phyloP scores from a whole-genome alignment of 2,888 invertebrate genomes.

The Mystacides longicornis region DNA sequence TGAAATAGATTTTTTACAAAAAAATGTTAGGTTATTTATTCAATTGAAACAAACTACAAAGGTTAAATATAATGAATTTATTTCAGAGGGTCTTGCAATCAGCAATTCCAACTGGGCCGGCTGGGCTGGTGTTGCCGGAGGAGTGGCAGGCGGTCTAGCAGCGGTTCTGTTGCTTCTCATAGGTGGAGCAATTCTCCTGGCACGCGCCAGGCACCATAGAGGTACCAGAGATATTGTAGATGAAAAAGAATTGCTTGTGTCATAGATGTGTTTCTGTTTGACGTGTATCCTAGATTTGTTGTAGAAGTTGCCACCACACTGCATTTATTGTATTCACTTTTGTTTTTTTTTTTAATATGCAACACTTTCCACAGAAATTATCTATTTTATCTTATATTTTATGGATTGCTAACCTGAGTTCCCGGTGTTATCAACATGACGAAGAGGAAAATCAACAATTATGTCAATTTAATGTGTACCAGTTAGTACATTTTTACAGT shows the following conservation, averaged over 20 bases:
- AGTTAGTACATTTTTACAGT: too few relatives aligned
- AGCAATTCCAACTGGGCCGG: slow-evolving; percentile 28
- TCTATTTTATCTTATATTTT: too few relatives aligned
- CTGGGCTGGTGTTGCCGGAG: slow-evolving; percentile 36
- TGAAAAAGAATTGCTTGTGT: slow-evolving; percentile 20
- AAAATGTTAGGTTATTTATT: too few relatives aligned
- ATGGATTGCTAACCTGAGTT: too few relatives aligned
- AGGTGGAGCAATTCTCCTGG: slow-evolving; percentile 35
- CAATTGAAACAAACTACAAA: too few relatives aligned
- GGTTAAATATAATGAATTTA: background rate
- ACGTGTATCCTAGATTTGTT: background rate
- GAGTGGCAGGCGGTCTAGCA: slow-evolving; percentile 36
- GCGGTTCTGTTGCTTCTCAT: slow-evolving; percentile 34
- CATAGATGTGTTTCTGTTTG: slow-evolving; percentile 1
- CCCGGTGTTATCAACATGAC: too few relatives aligned
- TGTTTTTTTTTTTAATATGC: too few relatives aligned
- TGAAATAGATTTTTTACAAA: too few relatives aligned
- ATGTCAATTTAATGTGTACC: too few relatives aligned
- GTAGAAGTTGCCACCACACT: background rate
- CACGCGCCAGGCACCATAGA: slow-evolving; percentile 35
- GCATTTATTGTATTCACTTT: too few relatives aligned
- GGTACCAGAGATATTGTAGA: slow-evolving; percentile 16
- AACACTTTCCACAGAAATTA: too few relatives aligned
- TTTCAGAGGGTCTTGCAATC: slow-evolving; percentile 22
- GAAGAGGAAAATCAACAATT: too few relatives aligned